Evolutionary conservation across 2,113 vertebrate species (phyloP).

Genomic region (Tretioscincus oriximinensis): DNA sequence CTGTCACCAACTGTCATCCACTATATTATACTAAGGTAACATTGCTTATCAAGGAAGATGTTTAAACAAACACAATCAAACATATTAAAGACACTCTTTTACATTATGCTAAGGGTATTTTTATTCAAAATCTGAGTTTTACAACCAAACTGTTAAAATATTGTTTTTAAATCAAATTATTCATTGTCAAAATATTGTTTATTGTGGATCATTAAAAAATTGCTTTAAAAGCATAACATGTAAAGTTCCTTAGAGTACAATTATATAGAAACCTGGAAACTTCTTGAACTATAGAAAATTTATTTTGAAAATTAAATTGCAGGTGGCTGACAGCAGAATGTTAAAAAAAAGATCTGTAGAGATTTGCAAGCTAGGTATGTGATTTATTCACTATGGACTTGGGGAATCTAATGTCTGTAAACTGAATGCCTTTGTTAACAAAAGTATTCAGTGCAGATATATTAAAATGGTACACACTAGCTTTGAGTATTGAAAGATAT

Average conservation of each 20-base stretch:
- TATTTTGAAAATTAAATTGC: conserved; percentile 17
- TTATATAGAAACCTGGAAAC: not conserved
- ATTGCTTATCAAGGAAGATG: not conserved
- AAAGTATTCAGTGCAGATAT: not conserved
- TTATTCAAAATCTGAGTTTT: conserved; percentile 1
- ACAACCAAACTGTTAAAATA: conserved; percentile 25
- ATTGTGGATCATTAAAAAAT: conserved; percentile 25
- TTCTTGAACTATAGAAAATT: conserved; percentile 12
- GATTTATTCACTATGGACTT: conserved; percentile 8
- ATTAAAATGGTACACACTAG: conserved; percentile 12
- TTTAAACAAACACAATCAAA: not conserved
- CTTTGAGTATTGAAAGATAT: conserved; percentile 9
- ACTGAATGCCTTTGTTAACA: not conserved
- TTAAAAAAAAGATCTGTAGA: conserved; percentile 14
- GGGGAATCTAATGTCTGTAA: not conserved
- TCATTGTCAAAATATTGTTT: conserved; percentile 29
- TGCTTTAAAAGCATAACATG: conserved; percentile 26
- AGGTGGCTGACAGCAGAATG: not conserved
- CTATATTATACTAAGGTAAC: not conserved
- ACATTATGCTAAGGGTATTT: not conserved
- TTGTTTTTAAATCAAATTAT: not conserved
- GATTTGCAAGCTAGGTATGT: not conserved
- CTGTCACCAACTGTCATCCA: not conserved
- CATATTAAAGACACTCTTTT: not conserved
- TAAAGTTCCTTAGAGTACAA: conserved; percentile 9